Evolutionary conservation across 2,797 vertebrate species (phyloP).

Genomic region (Galago senegalensis): DNA sequence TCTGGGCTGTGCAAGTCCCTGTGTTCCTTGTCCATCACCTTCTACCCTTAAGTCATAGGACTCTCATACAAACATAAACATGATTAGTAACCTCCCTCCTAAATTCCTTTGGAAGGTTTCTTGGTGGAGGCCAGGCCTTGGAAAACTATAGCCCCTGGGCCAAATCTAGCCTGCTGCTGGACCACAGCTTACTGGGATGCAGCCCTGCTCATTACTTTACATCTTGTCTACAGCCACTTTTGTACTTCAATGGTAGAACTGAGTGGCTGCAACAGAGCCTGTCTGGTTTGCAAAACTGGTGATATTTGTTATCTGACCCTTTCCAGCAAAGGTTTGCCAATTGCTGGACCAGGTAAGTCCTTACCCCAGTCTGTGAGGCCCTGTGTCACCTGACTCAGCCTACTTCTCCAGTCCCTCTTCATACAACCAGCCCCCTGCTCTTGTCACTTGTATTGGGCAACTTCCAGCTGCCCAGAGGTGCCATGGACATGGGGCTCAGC

Average conservation of each 20-base stretch:
- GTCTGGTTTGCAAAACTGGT: not conserved
- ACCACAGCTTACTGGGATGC: not conserved
- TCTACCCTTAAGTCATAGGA: not conserved
- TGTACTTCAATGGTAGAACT: rapidly evolving
- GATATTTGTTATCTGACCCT: not conserved
- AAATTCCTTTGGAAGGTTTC: not conserved
- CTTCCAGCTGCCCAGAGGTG: not conserved
- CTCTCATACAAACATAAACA: not conserved
- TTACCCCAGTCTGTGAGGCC: not conserved
- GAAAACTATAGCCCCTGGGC: not conserved
- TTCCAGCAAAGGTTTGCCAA: not conserved
- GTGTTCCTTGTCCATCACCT: not conserved
- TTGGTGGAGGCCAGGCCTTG: not conserved
- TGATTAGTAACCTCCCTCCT: not conserved
- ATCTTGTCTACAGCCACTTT: not conserved
- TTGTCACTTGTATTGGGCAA: not conserved
- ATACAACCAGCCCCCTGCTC: not conserved
- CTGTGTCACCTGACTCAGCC: rapidly evolving
- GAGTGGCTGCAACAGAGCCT: not conserved
- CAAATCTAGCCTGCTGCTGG: not conserved
- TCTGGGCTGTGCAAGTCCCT: not conserved
- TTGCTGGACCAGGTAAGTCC: not conserved
- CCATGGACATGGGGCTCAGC: rapidly evolving
- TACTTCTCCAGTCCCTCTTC: not conserved
- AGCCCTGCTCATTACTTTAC: rapidly evolving